Conservation (phyloP, 1,140 invertebrate genomes). For the Telenomus remus region DNA sequence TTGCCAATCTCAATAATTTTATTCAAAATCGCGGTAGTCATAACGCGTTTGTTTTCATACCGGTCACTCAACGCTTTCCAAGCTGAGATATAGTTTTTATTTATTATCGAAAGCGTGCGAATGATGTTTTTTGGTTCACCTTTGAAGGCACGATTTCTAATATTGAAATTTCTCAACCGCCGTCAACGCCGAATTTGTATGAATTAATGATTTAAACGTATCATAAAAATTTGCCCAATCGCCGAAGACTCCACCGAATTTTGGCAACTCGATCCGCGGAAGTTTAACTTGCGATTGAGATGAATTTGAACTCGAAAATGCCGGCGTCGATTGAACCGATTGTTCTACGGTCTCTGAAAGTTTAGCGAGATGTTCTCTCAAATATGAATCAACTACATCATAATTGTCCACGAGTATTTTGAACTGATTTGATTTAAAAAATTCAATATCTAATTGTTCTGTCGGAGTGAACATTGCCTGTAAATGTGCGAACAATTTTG, state of each 20-base stretch:
- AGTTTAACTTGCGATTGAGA: neutral
- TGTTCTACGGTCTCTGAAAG: too few relatives aligned
- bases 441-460: too few relatives aligned
- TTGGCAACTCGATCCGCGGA: neutral
- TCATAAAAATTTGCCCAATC: constrained; percentile 1
- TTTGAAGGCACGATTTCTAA: neutral
- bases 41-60: neutral
- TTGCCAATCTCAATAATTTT: too few relatives aligned
- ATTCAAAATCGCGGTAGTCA: neutral
- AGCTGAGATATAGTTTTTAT: neutral
- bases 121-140: too few relatives aligned
- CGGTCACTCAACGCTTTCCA: neutral
- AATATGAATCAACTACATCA: too few relatives aligned
- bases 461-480: too few relatives aligned
- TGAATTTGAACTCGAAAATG: too few relatives aligned
- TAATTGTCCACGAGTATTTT: too few relatives aligned
- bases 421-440: too few relatives aligned
- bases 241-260: neutral
- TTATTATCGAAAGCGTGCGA: neutral
- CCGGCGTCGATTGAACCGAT: too few relatives aligned
- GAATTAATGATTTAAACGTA: constrained; percentile 1
- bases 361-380: too few relatives aligned
- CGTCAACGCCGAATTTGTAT: neutral
- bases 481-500: too few relatives aligned
- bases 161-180: neutral